Conservation (phyloP, 2,888 invertebrate genomes). For the Gymnocheta viridis region DNA sequence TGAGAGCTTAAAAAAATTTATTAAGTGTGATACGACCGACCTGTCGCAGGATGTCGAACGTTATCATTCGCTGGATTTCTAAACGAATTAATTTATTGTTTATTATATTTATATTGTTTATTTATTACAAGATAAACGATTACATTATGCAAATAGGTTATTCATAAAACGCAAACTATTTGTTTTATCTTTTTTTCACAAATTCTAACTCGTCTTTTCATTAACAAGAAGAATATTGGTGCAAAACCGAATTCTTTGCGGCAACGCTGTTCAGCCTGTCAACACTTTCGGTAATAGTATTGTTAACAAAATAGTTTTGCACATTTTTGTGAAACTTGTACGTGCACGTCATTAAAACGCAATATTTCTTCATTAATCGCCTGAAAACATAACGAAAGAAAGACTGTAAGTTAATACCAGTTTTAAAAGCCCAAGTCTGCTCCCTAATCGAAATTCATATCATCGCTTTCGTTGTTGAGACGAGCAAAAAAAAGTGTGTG, state of each 20-base stretch:
- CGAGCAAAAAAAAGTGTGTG: not conserved
- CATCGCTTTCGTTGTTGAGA: not conserved
- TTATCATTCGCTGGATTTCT: no score
- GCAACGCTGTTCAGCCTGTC: conserved; percentile 39
- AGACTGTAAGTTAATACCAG: conserved; percentile 5
- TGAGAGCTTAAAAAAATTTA: no score
- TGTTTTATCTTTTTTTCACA: no score
- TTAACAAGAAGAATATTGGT: not conserved
- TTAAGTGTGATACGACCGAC: no score
- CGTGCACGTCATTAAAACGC: conserved; percentile 76
- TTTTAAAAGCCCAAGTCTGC: not conserved
- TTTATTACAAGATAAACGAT: no score
- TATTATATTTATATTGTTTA: no score
- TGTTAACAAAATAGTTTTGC: conserved; percentile 64
- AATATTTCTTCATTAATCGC: conserved; percentile 79
- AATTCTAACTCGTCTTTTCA: no score
- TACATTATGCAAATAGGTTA: no score
- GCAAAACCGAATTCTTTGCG: not conserved
- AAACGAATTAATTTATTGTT: no score
- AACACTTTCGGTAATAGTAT: conserved; percentile 51
- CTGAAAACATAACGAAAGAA: conserved; percentile 25
- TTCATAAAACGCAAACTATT: no score
- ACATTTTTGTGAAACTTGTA: conserved; percentile 59
- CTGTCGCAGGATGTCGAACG: no score
- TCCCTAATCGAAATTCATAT: conserved; percentile 29